A percentile compares a stretch with the other conserved stretches of the same genome.
phyloP scores from a whole-genome alignment of 2,113 vertebrate species.

The Gopherus flavomarginatus region DNA sequence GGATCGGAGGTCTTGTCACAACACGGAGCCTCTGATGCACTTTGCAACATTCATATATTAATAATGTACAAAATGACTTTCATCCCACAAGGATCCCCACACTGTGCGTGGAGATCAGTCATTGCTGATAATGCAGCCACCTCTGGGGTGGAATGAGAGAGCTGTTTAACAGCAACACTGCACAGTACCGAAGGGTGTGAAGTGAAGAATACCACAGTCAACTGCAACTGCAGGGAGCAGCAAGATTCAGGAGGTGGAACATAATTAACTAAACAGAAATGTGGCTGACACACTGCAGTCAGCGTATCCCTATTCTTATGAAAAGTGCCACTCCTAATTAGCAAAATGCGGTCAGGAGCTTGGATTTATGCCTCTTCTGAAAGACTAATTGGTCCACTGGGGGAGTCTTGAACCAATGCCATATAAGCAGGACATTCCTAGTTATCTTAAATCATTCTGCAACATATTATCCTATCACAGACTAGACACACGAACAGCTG shows the following conservation, averaged over 20 bases:
- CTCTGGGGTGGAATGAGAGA: neutral
- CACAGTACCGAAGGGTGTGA: neutral
- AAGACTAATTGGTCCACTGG: neutral
- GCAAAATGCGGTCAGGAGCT: neutral
- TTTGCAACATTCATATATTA: neutral
- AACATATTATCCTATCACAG: neutral
- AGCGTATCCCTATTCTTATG: neutral
- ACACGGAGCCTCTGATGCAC: neutral
- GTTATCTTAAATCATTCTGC: slow-evolving; percentile 3
- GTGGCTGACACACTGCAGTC: neutral
- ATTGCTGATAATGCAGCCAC: neutral
- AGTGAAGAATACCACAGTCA: neutral
- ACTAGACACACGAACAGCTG: slow-evolving; percentile 6
- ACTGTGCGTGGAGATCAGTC: neutral
- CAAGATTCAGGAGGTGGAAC: neutral
- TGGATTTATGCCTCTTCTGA: accelerated
- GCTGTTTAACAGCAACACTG: neutral
- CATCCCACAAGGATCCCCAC: neutral
- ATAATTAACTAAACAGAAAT: neutral
- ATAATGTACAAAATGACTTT: neutral
- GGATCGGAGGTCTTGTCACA: neutral
- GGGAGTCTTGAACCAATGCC: accelerated
- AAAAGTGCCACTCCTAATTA: neutral
- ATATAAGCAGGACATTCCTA: neutral
- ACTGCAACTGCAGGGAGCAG: neutral